These are phyloP conservation scores for Geopemphigus sp. DNA, from an alignment of 1,140 invertebrate genomes.

Conservation along the genomic window DNA sequence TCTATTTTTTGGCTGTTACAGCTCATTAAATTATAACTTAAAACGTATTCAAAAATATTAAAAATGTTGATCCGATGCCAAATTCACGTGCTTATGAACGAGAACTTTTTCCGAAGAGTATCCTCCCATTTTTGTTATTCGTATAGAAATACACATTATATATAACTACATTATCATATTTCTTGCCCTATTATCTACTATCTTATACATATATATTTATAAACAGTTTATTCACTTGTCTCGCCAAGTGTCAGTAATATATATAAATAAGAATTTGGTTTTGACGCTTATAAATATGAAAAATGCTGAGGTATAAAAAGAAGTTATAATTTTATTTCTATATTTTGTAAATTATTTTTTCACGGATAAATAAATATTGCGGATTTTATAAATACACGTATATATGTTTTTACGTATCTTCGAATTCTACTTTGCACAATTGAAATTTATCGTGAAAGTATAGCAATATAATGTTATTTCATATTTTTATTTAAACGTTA, in stretches of 20 bases:
- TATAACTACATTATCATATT: background rate
- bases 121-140: background rate
- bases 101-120: background rate
- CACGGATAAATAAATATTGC: background rate
- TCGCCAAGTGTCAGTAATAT: conserved; percentile 15
- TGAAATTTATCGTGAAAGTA: background rate
- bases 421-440: background rate
- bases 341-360: background rate
- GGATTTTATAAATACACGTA: background rate
- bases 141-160: background rate
- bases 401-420: too few relatives aligned
- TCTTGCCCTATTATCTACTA: background rate
- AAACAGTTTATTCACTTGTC: conserved; percentile 7
- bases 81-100: background rate
- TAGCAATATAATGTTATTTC: background rate
- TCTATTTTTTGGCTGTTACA: conserved; percentile 4
- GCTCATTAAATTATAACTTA: background rate
- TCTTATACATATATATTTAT: background rate
- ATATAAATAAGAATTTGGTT: background rate
- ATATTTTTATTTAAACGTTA: too few relatives aligned
- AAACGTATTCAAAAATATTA: background rate
- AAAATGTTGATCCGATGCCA: conserved; percentile 1
- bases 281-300: background rate
- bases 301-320: background rate
- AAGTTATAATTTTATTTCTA: background rate